phyloP scores from a whole-genome alignment of 1,140 invertebrate genomes.

The Tetranychus cinnabarinus region DNA sequence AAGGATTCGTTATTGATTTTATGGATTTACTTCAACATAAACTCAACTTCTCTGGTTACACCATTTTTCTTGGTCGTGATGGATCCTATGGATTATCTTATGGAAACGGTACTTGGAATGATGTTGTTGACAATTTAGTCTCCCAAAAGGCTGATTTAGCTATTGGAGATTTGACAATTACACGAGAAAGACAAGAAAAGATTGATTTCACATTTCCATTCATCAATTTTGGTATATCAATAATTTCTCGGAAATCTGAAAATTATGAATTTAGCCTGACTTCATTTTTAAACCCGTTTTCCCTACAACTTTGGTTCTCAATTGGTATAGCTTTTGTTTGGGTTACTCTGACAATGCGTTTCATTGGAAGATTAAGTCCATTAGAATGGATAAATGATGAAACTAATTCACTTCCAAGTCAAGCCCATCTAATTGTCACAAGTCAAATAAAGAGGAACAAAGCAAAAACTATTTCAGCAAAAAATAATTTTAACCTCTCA shows the following conservation, averaged over 20 bases:
- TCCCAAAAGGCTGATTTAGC: slow-evolving; percentile 61
- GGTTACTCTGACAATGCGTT: slow-evolving; percentile 23
- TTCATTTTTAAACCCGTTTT: slow-evolving; percentile 23
- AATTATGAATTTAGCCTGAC: not conserved
- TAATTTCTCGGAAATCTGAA: not conserved
- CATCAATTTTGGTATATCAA: slow-evolving; percentile 43
- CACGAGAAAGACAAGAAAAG: slow-evolving; percentile 59
- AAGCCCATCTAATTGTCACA: not conserved
- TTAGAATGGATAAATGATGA: slow-evolving; percentile 21
- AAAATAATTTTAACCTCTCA: slow-evolving; percentile 21
- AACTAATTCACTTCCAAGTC: slow-evolving; percentile 11
- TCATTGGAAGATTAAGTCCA: slow-evolving; percentile 20
- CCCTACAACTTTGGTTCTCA: slow-evolving; percentile 23
- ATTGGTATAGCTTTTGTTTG: slow-evolving; percentile 21
- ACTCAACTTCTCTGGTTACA: not conserved
- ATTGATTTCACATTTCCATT: slow-evolving; percentile 89
- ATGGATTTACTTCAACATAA: slow-evolving; percentile 23
- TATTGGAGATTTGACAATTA: slow-evolving; percentile 79
- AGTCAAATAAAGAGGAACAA: not conserved
- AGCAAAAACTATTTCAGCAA: slow-evolving; percentile 1
- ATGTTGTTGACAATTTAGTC: not conserved
- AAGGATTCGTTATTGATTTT: slow-evolving; percentile 55
- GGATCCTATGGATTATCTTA: not conserved
- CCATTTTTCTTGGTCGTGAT: not conserved
- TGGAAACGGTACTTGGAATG: not conserved